Evolutionary conservation across 2,113 vertebrate genomes (phyloP).

Genomic region (Hiodon alosoides): DNA sequence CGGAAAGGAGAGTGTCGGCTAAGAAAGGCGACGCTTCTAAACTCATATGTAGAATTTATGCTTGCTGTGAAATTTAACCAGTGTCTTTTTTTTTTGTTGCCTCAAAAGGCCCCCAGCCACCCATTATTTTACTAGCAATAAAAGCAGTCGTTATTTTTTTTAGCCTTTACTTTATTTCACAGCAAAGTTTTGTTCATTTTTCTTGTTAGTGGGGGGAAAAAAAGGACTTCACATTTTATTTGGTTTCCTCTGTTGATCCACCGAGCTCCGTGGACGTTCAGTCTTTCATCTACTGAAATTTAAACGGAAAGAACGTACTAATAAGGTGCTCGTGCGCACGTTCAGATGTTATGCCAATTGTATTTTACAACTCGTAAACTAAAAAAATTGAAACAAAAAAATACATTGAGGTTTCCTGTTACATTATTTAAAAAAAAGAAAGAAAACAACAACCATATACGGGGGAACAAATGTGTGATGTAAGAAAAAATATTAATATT

Average conservation of each 20-base stretch:
- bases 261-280: slow-evolving; percentile 9
- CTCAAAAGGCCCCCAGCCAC: slow-evolving; percentile 40
- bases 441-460: too few species aligned
- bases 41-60: slow-evolving; percentile 38
- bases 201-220: slow-evolving; percentile 34
- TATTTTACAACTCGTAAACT: too few species aligned
- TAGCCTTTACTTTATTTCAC: slow-evolving; percentile 40
- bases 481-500: background rate
- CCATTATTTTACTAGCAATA: slow-evolving; percentile 32
- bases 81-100: slow-evolving; percentile 30
- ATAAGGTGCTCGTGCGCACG: background rate
- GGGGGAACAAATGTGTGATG: background rate
- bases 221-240: slow-evolving; percentile 45
- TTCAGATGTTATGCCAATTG: too few species aligned
- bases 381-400: too few species aligned
- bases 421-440: too few species aligned
- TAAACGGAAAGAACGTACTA: slow-evolving; percentile 16
- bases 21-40: slow-evolving; percentile 42
- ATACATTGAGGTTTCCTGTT: too few species aligned
- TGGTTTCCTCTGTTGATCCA: slow-evolving; percentile 28
- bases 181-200: slow-evolving; percentile 39
- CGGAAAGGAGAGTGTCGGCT: slow-evolving; percentile 22
- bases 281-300: slow-evolving; percentile 14
- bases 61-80: slow-evolving; percentile 41
- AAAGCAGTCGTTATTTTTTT: slow-evolving; percentile 46